A percentile compares a stretch with the other conserved stretches of the same genome.
These are phyloP conservation scores for Lucilia cuprina DNA, from an alignment of 1,140 invertebrate genomes.

Conservation along the genomic window DNA sequence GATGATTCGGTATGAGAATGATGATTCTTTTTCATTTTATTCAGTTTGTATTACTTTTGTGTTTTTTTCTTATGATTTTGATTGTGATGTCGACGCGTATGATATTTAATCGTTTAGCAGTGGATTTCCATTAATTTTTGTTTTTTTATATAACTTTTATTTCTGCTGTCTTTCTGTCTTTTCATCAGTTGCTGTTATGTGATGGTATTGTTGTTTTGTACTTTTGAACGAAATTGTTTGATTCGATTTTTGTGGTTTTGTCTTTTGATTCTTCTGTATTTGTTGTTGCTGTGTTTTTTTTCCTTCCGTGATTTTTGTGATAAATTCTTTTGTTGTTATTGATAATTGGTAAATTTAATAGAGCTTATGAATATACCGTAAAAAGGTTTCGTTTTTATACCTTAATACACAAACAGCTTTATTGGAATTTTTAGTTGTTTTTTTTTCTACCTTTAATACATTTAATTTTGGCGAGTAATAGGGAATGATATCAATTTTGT, in stretches of 20 bases:
- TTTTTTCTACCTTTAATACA: not conserved
- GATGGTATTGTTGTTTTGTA: not conserved
- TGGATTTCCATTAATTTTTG: conserved; percentile 3
- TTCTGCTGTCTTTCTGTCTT: not conserved
- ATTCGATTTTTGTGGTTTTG: not conserved
- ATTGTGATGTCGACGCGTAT: not conserved
- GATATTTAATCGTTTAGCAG: conserved; percentile 9
- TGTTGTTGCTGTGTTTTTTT: not conserved
- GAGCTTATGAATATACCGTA: not conserved
- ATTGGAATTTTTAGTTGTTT: not conserved
- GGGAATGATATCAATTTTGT: too few species aligned
- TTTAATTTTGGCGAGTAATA: not conserved
- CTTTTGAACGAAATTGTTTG: not conserved
- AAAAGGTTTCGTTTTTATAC: not conserved
- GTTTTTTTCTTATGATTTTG: not conserved
- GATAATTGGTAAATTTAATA: not conserved
- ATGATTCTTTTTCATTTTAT: not conserved
- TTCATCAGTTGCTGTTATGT: not conserved
- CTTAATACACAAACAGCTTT: not conserved
- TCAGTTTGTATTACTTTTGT: not conserved
- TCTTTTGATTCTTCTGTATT: not conserved
- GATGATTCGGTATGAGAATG: not conserved
- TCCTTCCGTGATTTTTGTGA: not conserved
- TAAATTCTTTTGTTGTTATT: not conserved
- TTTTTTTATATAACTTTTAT: not conserved